Percentiles rank a stretch among this genome's conserved stretches.
phyloP scores from a whole-genome alignment of 1,140 invertebrate genomes.

The Orchesella cincta region DNA sequence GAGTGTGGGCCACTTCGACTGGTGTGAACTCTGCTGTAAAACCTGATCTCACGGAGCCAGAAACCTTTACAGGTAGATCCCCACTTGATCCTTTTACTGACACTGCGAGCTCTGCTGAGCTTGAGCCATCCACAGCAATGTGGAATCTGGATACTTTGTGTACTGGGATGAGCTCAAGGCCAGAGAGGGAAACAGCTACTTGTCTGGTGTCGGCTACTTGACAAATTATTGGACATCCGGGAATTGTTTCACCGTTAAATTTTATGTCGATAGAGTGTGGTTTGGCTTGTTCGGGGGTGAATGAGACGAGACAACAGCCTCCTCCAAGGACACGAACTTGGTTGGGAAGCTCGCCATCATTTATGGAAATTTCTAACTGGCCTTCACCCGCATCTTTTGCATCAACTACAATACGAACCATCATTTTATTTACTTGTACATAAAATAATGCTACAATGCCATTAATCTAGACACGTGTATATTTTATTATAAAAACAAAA shows the following conservation, averaged over 20 bases:
- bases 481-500: background rate
- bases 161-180: slow-evolving; percentile 84
- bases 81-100: slow-evolving; percentile 70
- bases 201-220: slow-evolving; percentile 77
- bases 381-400: slow-evolving; percentile 94
- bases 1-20: slow-evolving; percentile 81
- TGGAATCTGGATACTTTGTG: slow-evolving; percentile 83
- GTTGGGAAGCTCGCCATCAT: slow-evolving; percentile 96
- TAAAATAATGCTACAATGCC: background rate
- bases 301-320: slow-evolving; percentile 90
- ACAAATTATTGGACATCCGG: slow-evolving; percentile 86
- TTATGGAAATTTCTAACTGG: slow-evolving; percentile 95
- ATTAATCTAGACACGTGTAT: slow-evolving; percentile 1
- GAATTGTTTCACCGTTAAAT: slow-evolving; percentile 94
- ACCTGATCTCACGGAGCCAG: slow-evolving; percentile 57
- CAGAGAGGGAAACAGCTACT: slow-evolving; percentile 74
- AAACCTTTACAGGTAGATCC: slow-evolving; percentile 48
- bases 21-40: slow-evolving; percentile 90
- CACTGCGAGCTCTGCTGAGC: slow-evolving; percentile 80
- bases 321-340: slow-evolving; percentile 94
- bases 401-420: slow-evolving; percentile 70
- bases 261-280: slow-evolving; percentile 96
- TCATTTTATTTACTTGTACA: background rate
- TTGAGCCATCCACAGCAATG: slow-evolving; percentile 82
- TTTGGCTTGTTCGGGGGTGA: slow-evolving; percentile 87